These are phyloP conservation scores for Neodon shergylaensis DNA, from an alignment of 2,113 vertebrate genomes.

Conservation along the genomic window DNA sequence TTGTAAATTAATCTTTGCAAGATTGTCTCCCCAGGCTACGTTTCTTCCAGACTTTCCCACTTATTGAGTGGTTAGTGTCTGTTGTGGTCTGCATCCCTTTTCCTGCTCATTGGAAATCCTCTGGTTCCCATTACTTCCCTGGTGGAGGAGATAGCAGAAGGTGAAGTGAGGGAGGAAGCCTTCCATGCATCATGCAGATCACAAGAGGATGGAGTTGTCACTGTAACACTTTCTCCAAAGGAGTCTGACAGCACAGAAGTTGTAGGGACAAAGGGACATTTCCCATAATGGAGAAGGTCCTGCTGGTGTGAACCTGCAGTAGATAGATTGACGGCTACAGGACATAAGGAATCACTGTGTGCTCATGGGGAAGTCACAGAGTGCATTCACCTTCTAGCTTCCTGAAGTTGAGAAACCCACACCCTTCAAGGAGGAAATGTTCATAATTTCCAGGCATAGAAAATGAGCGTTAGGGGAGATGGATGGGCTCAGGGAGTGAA, in stretches of 20 bases:
- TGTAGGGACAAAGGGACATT: neutral
- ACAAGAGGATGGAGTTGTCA: fast-evolving
- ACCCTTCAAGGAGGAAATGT: neutral
- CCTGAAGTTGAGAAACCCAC: neutral
- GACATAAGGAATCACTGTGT: neutral
- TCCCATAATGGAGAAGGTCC: too few relatives aligned
- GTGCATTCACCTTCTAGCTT: neutral
- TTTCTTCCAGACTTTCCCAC: conserved; percentile 47
- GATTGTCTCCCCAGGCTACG: neutral
- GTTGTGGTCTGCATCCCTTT: neutral
- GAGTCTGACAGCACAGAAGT: neutral
- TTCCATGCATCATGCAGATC: neutral
- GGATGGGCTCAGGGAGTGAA: neutral
- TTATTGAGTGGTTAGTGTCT: neutral
- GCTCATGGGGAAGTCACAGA: neutral
- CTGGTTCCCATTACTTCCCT: neutral
- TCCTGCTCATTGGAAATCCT: neutral
- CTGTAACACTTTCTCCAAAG: neutral
- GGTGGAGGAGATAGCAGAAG: neutral
- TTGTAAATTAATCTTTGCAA: neutral
- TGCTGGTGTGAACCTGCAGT: neutral
- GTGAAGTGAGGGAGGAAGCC: neutral
- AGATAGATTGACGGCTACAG: neutral
- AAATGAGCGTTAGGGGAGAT: neutral
- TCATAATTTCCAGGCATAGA: neutral